Evolutionary conservation across 2,888 invertebrate species (phyloP).

Genomic region (Sclerodermus sp.): DNA sequence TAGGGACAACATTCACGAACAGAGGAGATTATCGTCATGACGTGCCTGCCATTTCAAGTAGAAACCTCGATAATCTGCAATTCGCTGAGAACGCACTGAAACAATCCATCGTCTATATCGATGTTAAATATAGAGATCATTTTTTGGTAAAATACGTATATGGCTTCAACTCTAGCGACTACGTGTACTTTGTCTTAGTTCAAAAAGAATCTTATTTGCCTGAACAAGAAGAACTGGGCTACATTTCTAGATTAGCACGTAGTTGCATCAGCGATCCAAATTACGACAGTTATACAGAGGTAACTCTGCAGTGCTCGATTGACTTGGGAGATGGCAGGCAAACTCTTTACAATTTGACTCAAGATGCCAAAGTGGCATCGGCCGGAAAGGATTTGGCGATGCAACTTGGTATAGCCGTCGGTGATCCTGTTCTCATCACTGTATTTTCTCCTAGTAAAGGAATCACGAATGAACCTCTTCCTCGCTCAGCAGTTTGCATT

Average conservation of each 20-base stretch:
- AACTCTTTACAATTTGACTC: constrained; percentile 80
- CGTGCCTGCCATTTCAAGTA: constrained; percentile 88
- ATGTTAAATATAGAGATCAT: constrained; percentile 91
- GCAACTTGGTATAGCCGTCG: constrained; percentile 77
- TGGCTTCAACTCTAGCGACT: constrained; percentile 93
- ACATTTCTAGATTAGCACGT: constrained; percentile 85
- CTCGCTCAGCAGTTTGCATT: constrained; percentile 88
- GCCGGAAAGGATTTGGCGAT: constrained; percentile 83
- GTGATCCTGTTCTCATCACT: constrained; percentile 81
- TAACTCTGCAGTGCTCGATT: constrained; percentile 85
- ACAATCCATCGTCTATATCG: constrained; percentile 83
- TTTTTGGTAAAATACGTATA: constrained; percentile 95
- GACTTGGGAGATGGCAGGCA: constrained; percentile 61
- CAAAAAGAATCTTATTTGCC: constrained; percentile 90
- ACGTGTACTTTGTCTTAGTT: constrained; percentile 93
- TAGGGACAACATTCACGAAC: constrained; percentile 90
- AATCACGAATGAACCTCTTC: constrained; percentile 80
- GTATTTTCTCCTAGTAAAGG: constrained; percentile 89
- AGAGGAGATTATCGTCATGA: constrained; percentile 89
- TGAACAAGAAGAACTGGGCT: constrained; percentile 86
- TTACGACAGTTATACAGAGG: constrained; percentile 96
- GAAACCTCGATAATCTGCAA: constrained; percentile 78
- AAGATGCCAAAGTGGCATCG: constrained; percentile 87
- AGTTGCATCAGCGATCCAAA: constrained; percentile 94
- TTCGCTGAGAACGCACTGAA: constrained; percentile 81